Percentiles rank a stretch among this genome's conserved stretches.
Evolutionary conservation across 2,888 invertebrate genomes (phyloP).

Genomic region (Catocala sponsa): DNA sequence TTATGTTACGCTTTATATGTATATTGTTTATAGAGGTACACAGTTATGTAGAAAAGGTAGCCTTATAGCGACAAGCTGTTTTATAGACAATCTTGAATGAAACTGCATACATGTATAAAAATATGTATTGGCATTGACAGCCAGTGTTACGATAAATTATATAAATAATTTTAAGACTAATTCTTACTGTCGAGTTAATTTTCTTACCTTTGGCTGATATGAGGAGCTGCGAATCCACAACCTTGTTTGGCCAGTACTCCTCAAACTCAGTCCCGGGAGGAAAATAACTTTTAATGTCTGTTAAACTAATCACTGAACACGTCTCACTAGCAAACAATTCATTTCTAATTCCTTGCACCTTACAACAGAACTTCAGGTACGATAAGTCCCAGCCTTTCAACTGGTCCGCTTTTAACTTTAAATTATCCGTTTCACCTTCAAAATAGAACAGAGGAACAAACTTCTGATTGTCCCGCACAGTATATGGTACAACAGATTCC

Average conservation of each 20-base stretch:
- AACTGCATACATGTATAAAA: too few species aligned
- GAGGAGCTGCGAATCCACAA: constrained; percentile 93
- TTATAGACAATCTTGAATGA: too few species aligned
- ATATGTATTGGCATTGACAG: too few species aligned
- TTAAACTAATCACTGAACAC: constrained; percentile 96
- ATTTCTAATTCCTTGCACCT: constrained; percentile 97
- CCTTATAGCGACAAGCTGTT: too few species aligned
- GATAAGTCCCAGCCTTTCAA: constrained; percentile 97
- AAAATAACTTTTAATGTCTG: constrained; percentile 96
- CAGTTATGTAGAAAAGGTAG: too few species aligned
- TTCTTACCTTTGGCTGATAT: constrained; percentile 90
- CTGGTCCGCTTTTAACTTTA: constrained; percentile 95
- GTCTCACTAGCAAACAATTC: constrained; percentile 97
- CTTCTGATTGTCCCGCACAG: constrained; percentile 93
- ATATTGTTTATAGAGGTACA: too few species aligned
- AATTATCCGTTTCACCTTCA: constrained; percentile 97
- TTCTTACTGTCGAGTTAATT: constrained; percentile 7
- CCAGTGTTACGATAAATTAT: too few species aligned
- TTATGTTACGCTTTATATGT: too few species aligned
- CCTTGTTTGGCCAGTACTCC: constrained; percentile 97
- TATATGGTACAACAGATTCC: constrained; percentile 97
- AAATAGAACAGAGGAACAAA: constrained; percentile 96
- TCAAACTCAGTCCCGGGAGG: constrained; percentile 96
- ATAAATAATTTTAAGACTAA: neutral
- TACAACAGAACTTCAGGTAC: constrained; percentile 97